A percentile compares a stretch with the other conserved stretches of the same genome.
These are phyloP conservation scores for Phasia obesa DNA, from an alignment of 2,888 invertebrate genomes.

Conservation along the genomic window DNA sequence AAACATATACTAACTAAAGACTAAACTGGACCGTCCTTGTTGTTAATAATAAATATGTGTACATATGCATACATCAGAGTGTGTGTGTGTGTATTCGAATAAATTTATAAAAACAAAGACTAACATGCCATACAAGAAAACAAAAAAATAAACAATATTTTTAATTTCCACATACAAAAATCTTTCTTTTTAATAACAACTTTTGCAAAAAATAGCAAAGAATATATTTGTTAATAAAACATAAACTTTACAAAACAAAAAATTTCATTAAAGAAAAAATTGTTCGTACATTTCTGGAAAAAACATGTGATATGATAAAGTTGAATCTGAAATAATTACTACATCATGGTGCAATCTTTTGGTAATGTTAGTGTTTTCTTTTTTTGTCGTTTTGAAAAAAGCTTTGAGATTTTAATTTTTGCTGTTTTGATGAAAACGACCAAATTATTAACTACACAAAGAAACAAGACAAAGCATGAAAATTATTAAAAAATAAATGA, in stretches of 20 bases:
- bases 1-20: slow-evolving; percentile 10
- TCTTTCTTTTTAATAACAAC: slow-evolving; percentile 13
- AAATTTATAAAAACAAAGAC: slow-evolving; percentile 38
- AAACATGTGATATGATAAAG: slow-evolving; percentile 19
- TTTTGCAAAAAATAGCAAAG: background rate
- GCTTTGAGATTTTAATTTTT: background rate
- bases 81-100: background rate
- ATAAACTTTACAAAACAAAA: slow-evolving; percentile 27
- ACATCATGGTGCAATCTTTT: background rate
- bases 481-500: background rate
- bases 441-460: background rate
- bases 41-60: slow-evolving; percentile 54
- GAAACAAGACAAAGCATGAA: background rate
- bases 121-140: background rate
- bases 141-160: slow-evolving; percentile 25
- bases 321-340: slow-evolving; percentile 35
- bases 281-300: background rate
- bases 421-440: background rate
- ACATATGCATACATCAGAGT: background rate
- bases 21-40: slow-evolving; percentile 49
- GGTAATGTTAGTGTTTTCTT: background rate
- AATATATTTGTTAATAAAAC: slow-evolving; percentile 53
- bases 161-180: slow-evolving; percentile 32
- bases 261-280: background rate
- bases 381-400: background rate